Evolutionary conservation across 2,888 invertebrate genomes (phyloP), one percentile per base, ranked within the genome.

Genomic region (Polylopha cassiicola): DNA sequence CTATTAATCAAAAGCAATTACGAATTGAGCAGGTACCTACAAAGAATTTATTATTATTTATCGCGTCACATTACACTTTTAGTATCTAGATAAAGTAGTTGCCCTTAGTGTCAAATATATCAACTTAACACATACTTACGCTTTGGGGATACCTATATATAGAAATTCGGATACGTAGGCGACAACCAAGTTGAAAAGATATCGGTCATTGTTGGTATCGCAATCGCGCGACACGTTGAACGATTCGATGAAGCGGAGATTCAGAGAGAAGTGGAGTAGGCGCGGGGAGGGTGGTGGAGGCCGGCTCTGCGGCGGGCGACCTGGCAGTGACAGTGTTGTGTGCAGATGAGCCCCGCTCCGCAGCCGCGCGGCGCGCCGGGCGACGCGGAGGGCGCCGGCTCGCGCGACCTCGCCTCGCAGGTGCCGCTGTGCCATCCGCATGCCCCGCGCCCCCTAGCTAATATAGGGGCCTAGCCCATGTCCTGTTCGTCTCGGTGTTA

Each of bases 261-360:
- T 73, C 75, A 80, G 81, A 69, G 79, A 84, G 84, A 81, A 82
- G 84, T 84, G 80, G 75, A 77, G 80, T 63, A 67, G 44, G 43
- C 47, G 44, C 71, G 77, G 76, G 73, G 72, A 65, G 70, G 73
- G 73, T 64, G 66, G 68, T 62, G 73, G 73, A 64, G 16, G 44
- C 27, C 31, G 22, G n/a, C 14, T 30, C 18, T 21, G 34, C 34
- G 37, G 23, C 43, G 16, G 76, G 65, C 68, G 68, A 70, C 74
- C 64, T 69, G 68, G 76, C 74, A 77, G 79, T 77, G 77, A 74
- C 73, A 78, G 70, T 71, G 78, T 79, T 79, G 79, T 82, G 84
- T 84, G 79, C 84, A 84, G 84, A 84, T 84, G 84, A 82, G 77
- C 68, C 84, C 84, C 62, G 84, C 64, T 45, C 84, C 84, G 79